Evolutionary conservation across 2,113 vertebrate species (phyloP), one percentile per base, ranked within the genome.

Genomic region (Peromyscus leucopus): DNA sequence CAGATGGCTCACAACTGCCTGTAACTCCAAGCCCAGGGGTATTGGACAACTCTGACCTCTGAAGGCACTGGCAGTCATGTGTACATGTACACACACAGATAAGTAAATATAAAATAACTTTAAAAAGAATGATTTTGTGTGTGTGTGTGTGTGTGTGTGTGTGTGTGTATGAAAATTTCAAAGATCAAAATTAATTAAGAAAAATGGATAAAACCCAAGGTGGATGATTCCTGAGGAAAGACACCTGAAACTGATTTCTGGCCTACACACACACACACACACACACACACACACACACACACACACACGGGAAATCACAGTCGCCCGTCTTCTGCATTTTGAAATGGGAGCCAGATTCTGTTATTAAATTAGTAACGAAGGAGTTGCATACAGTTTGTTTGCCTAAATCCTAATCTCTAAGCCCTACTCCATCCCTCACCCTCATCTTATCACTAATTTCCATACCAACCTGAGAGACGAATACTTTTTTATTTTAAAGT

Each of bases 401-500:
- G 57, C 11, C 71, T 91, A 46, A 93, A 69, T 71, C 46, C 24
- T 94, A 78, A 72, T 85, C 46, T 91, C 93, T 89, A 36, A 75
- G 26, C 21, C 80, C 93, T 24, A 89, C 24, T 79, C 2, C 63
- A 21, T 72, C 10, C 26, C 26, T 90, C 1, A 55, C 8, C 57
- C 10, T 48, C 28, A n/a, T 93, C 22, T 92, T 26, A 55, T 75
- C 51, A 48, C 12, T 93, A 78, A 93, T 79, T 93, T 86, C 72
- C 24, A 55, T 57, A 82, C 74, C 26, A 87, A 82, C 42, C 74
- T 72, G 42, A 94, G 33, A 33, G 46, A 9, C 39, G 79, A 55
- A 93, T 75, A 74, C 72, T 83, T 39, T 92, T 93, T 92, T 26
- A 93, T 46, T 89, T 94, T 80, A 78, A 91, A 96, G 65, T 55